Evolutionary conservation across 2,113 vertebrate genomes (phyloP), one percentile per base, ranked within the genome.

Genomic region (Bubo scandiacus): DNA sequence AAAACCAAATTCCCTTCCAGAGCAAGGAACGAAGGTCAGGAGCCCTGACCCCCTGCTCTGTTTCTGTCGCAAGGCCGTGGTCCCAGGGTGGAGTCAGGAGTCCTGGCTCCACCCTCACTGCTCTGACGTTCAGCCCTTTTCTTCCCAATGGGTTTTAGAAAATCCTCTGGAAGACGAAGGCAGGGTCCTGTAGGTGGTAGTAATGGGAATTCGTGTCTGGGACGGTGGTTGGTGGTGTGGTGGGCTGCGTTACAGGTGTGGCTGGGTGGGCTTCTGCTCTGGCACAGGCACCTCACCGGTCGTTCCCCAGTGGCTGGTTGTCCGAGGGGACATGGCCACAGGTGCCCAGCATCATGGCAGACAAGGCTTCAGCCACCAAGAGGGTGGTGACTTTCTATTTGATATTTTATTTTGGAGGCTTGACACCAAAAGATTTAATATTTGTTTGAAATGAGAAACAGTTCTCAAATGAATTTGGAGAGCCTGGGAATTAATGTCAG

Each of bases 401-500:
- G 65, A 25, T 85, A 30, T 86, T 97, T 94, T 92, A 86, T 95
- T 97, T 97, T 96, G 80, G 93, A 95, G 87, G 62, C 94, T 86
- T 95, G 96, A 94, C 84, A 84, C 97, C 91, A 80, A 96, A 97
- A 97, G 97, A 98, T 97, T 96, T 97, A 97, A 97, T 97, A 97
- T 97, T 97, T 97, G 97, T 97, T 97, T 95, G 96, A 97, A 97
- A 97, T 96, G 97, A 98, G 97, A 97, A 97, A 97, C 86, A 97
- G 98, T 97, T 97, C 97, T 98, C 95, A 72, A 94, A 97, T 98
- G 98, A 98, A 98, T 97, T 97, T 94, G 96, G 97, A 97, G 96
- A 98, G 95, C 74, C 75, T 77, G 88, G 97, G 93, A 97, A 97
- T 98, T 93, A 97, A 97, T 97, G 98, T 97, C 97, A 89, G 91